Evolutionary conservation across 2,888 invertebrate species (phyloP).

Genomic region (Drosophila mayaguana): DNA sequence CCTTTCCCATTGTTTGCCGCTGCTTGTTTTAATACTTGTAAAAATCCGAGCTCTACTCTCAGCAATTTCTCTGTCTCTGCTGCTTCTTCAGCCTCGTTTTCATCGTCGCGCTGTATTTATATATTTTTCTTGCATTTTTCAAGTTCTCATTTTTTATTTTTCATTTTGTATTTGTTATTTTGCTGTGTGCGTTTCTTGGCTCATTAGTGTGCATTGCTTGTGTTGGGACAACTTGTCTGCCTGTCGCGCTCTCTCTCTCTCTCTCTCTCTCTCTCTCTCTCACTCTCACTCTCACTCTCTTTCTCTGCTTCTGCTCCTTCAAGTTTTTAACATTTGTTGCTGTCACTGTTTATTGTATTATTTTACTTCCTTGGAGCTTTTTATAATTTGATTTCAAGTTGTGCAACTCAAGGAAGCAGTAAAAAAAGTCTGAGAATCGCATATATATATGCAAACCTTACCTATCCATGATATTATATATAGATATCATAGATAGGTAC

Average conservation of each 20-base stretch:
- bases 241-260: background rate
- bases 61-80: background rate
- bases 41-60: slow-evolving; percentile 16
- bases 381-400: slow-evolving; percentile 1
- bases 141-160: background rate
- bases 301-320: background rate
- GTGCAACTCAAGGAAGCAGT: too few species aligned
- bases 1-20: slow-evolving; percentile 40
- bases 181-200: slow-evolving; percentile 10
- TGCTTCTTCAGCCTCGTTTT: background rate
- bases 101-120: background rate
- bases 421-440: too few species aligned
- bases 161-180: background rate
- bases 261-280: background rate
- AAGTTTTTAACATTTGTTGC: slow-evolving; percentile 45
- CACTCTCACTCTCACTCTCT: background rate
- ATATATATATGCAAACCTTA: too few species aligned
- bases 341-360: slow-evolving; percentile 14
- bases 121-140: slow-evolving; percentile 4
- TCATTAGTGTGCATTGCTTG: slow-evolving; percentile 36
- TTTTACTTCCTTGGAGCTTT: background rate
- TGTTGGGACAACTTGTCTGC: background rate
- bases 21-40: slow-evolving; percentile 39
- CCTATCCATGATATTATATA: too few species aligned
- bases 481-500: too few species aligned